phyloP scores from a whole-genome alignment of 2,797 vertebrate species.

The Scleropages formosus region DNA sequence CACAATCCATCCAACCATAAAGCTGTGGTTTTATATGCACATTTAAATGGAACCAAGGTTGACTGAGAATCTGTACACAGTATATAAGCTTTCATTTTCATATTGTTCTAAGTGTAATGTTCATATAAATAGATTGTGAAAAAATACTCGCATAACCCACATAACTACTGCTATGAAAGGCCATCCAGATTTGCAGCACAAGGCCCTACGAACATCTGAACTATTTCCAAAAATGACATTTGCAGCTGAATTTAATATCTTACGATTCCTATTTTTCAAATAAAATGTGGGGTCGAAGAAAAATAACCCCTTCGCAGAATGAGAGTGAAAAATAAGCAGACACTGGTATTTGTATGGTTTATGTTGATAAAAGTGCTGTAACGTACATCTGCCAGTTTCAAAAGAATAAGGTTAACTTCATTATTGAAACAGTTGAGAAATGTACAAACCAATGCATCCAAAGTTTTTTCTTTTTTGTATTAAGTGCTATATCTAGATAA shows the following conservation, averaged over 20 bases:
- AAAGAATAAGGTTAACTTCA: slow-evolving; percentile 19
- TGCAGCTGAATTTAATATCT: background rate
- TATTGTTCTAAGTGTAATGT: too few relatives aligned
- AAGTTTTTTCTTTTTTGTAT: background rate
- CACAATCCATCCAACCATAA: background rate
- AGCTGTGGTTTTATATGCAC: background rate
- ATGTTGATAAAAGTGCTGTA: slow-evolving; percentile 19
- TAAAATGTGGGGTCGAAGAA: background rate
- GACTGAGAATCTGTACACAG: background rate
- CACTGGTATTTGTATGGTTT: slow-evolving; percentile 8
- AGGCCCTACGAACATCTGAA: background rate
- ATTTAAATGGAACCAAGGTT: background rate
- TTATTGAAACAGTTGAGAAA: background rate
- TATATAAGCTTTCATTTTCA: too few relatives aligned
- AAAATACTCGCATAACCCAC: too few relatives aligned
- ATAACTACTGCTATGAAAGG: background rate
- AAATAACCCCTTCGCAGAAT: background rate
- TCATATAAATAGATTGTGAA: too few relatives aligned
- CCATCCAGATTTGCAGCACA: background rate
- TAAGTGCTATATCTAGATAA: slow-evolving; percentile 24
- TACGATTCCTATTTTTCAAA: slow-evolving; percentile 1
- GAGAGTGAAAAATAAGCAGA: slow-evolving; percentile 14
- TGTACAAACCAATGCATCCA: background rate
- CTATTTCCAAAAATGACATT: background rate
- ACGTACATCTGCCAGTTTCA: slow-evolving; percentile 7